Conservation (phyloP, 2,888 invertebrate genomes). For the Ceramica pisi region DNA sequence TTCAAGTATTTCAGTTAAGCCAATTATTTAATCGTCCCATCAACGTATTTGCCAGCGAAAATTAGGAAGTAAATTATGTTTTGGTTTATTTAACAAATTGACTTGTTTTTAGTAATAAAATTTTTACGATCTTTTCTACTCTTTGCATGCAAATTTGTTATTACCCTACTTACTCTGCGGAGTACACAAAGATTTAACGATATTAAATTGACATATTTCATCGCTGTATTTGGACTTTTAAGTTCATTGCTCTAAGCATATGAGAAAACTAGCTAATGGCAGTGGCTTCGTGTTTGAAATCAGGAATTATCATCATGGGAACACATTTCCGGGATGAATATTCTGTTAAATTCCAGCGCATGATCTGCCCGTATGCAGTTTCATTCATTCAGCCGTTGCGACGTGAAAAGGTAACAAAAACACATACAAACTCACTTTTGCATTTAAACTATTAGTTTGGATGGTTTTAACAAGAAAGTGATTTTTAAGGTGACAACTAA, state of each 20-base stretch:
- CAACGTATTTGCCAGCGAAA: background rate
- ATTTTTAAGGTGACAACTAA: too few relatives aligned
- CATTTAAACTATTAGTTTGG: too few relatives aligned
- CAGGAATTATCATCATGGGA: too few relatives aligned
- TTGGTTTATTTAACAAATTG: background rate
- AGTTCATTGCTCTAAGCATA: background rate
- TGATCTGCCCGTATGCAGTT: too few relatives aligned
- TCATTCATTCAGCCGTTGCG: too few relatives aligned
- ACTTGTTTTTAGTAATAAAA: background rate
- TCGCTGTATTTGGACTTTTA: background rate
- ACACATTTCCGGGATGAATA: too few relatives aligned
- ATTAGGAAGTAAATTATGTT: background rate
- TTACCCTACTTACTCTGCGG: background rate
- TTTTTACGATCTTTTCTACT: conserved; percentile 2
- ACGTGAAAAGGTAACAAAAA: too few relatives aligned
- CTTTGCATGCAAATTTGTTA: conserved; percentile 15
- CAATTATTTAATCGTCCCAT: background rate
- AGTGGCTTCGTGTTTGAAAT: too few relatives aligned
- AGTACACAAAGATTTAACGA: background rate
- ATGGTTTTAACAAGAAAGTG: too few relatives aligned
- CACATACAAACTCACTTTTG: too few relatives aligned
- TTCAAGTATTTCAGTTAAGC: background rate
- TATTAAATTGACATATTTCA: background rate
- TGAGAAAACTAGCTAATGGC: too few relatives aligned
- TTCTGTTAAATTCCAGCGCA: too few relatives aligned